Evolutionary conservation across 2,797 vertebrate genomes (phyloP), one percentile per base, ranked within the genome.

Genomic region (Garrulus glandarius): DNA sequence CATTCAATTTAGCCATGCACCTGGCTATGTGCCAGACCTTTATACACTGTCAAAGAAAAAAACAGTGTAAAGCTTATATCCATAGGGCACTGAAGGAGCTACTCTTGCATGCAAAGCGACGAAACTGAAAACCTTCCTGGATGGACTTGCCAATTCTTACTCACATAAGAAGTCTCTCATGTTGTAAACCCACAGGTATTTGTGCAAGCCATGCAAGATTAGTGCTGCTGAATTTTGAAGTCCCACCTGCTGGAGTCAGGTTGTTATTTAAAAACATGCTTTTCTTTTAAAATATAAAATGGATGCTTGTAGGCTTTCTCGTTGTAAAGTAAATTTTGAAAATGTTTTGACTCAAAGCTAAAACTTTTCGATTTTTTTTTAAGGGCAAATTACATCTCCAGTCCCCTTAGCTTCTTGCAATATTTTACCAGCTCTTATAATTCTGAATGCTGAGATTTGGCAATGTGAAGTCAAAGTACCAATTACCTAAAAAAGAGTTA

Each of bases 401-500:
- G 46, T 75, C 36, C 26, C 24, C 19, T 77, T 36, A 83, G 26
- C 26, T 14, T 15, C 71, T 27, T 83, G 69, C 44, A 85, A 6
- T 93, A 83, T 85, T 94, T 96, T 75, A 89, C 36, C 59, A 71
- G 64, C 46, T 89, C 57, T 39, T 60, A 4, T 52, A 52, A 87
- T 81, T 87, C 65, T 81, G 57, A 87, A 88, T n/a, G 57, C 72
- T 71, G n/a, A 39, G 46, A 70, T 83, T 85, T 95, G 93, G 91
- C 93, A 87, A 61, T 30, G 57, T 68, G 41, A 93, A 92, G 78
- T 72, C 44, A 56, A 84, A 87, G 84, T 94, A 91, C 72, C 87
- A 95, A 93, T 96, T 93, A 93, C 30, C 82, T 92, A 94, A 96
- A 91, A 89, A 96, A 92, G 84, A 89, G 64, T 81, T 95, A 95